Evolutionary conservation across 1,140 invertebrate species (phyloP).

Genomic region (Micrasema minimum): DNA sequence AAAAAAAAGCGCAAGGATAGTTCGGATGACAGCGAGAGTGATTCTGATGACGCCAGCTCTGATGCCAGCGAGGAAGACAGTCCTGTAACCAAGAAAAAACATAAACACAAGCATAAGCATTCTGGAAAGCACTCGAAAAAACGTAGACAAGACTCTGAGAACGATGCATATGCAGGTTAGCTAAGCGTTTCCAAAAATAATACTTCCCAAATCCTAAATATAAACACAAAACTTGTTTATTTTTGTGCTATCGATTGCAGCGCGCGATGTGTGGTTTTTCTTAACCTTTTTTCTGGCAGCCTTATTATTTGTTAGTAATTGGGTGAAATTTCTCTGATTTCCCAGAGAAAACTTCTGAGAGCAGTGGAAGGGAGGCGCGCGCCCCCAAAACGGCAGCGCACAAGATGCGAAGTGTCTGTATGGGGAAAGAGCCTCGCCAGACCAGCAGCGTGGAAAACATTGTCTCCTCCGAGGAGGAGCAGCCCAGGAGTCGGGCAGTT

Average conservation of each 20-base stretch:
- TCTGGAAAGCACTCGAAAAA: constrained; percentile 54
- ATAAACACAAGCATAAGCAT: constrained; percentile 58
- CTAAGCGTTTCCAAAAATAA: constrained; percentile 22
- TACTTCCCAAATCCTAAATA: neutral
- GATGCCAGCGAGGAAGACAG: constrained; percentile 61
- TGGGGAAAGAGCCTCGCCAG: constrained; percentile 17
- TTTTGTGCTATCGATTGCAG: too few species aligned
- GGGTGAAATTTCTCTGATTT: too few species aligned
- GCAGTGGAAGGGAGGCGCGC: neutral
- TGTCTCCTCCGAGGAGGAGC: constrained; percentile 37
- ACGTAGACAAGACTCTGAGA: constrained; percentile 48
- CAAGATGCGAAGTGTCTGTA: constrained; percentile 37
- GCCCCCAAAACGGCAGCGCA: neutral
- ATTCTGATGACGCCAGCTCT: constrained; percentile 54
- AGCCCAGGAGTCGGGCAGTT: neutral
- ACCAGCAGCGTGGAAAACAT: constrained; percentile 22
- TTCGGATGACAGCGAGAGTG: constrained; percentile 55
- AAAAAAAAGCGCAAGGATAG: constrained; percentile 61
- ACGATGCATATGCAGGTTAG: constrained; percentile 56
- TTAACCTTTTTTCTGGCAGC: too few species aligned
- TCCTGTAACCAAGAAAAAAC: constrained; percentile 61
- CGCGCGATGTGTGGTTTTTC: too few species aligned
- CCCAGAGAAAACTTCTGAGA: constrained; percentile 19
- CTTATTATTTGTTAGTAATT: too few species aligned
- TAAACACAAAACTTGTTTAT: too few species aligned